phyloP scores from a whole-genome alignment of 2,888 invertebrate species.

The Malachius bipustulatus region DNA sequence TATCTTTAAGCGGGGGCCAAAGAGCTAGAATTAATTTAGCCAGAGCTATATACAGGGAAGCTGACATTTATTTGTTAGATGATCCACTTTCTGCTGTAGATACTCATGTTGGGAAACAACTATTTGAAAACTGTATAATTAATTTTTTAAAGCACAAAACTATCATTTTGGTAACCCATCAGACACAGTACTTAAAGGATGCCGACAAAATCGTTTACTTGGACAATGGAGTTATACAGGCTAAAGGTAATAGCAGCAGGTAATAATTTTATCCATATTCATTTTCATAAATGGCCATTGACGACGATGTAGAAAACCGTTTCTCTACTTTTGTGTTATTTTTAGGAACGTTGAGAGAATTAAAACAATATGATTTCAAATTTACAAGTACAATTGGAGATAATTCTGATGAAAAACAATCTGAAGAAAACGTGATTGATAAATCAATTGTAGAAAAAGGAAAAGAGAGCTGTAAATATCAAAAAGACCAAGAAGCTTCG shows the following conservation, averaged over 20 bases:
- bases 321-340: too few relatives aligned
- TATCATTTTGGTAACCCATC: constrained; percentile 60
- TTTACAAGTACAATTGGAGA: not conserved
- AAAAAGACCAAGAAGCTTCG: constrained; percentile 12
- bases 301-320: too few relatives aligned
- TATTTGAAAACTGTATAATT: constrained; percentile 65
- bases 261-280: too few relatives aligned
- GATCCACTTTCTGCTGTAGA: constrained; percentile 84
- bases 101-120: constrained; percentile 69
- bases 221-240: constrained; percentile 44
- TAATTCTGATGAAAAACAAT: constrained; percentile 4
- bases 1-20: constrained; percentile 63
- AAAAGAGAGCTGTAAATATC: not conserved
- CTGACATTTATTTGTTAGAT: constrained; percentile 73
- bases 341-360: too few relatives aligned
- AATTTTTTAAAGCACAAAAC: constrained; percentile 51
- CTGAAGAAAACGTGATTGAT: too few relatives aligned
- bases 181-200: constrained; percentile 50
- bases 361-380: not conserved
- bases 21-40: constrained; percentile 76
- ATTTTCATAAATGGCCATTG: too few relatives aligned
- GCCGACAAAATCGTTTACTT: constrained; percentile 33
- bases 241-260: too few relatives aligned
- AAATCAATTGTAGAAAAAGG: not conserved
- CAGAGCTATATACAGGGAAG: constrained; percentile 67